phyloP scores from a whole-genome alignment of 1,140 invertebrate species.

The Drosophila ercepeae region DNA sequence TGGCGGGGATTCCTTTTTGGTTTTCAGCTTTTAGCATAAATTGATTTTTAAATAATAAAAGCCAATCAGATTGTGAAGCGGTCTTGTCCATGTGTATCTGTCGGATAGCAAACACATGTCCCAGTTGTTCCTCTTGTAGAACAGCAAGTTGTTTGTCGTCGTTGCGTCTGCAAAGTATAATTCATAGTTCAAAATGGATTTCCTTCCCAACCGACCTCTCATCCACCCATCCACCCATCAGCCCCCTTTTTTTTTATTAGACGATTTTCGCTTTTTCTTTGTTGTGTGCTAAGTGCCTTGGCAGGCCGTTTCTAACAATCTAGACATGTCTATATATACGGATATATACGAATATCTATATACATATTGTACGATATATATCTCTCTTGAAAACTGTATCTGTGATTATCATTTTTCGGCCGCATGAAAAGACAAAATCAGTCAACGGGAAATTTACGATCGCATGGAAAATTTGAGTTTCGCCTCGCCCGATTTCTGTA shows the following conservation, averaged over 20 bases:
- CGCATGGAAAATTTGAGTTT: constrained; percentile 67
- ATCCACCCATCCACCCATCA: neutral
- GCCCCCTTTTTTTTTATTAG: neutral
- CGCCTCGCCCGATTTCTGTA: constrained; percentile 35
- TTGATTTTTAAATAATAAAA: constrained; percentile 67
- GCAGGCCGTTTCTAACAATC: constrained; percentile 6
- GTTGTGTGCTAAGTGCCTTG: constrained; percentile 45
- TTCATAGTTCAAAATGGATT: constrained; percentile 67
- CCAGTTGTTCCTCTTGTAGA: constrained; percentile 28
- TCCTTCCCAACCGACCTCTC: neutral
- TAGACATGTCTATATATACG: constrained; percentile 1
- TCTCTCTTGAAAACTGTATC: constrained; percentile 29
- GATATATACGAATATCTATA: neutral
- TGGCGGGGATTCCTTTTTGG: constrained; percentile 32
- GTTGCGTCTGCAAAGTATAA: constrained; percentile 68
- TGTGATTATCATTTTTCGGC: constrained; percentile 38
- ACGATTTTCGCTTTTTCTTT: constrained; percentile 7
- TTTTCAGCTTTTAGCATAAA: constrained; percentile 47
- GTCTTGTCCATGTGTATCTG: constrained; percentile 14
- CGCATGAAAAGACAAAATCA: constrained; percentile 65
- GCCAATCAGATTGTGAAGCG: constrained; percentile 47
- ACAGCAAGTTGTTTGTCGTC: constrained; percentile 62
- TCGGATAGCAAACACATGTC: constrained; percentile 47
- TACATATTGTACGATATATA: constrained; percentile 28
- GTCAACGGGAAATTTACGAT: constrained; percentile 69